These are phyloP conservation scores for Rafetus swinhoei DNA, from an alignment of 2,113 vertebrate species.

Conservation along the genomic window DNA sequence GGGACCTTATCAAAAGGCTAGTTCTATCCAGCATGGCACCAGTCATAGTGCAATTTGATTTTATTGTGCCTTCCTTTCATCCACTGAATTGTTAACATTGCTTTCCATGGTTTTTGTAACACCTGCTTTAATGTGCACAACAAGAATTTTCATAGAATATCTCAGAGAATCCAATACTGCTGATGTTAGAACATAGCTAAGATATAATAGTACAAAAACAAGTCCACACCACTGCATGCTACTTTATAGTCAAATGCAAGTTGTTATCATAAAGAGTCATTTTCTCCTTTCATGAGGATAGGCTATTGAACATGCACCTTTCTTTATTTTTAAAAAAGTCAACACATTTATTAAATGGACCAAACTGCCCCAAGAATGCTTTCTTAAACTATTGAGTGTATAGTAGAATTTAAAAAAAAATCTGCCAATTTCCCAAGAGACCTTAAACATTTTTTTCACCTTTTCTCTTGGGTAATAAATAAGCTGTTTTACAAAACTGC, in stretches of 20 bases:
- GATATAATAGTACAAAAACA: not conserved
- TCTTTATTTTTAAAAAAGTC: not conserved
- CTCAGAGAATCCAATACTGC: not conserved
- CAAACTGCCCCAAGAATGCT: not conserved
- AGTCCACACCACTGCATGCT: not conserved
- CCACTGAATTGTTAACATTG: not conserved
- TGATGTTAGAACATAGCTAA: not conserved
- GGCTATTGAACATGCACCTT: not conserved
- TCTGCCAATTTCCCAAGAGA: not conserved
- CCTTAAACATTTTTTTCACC: not conserved
- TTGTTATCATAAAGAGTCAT: not conserved
- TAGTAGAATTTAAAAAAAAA: not conserved
- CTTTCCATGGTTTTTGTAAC: not conserved
- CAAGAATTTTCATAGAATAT: not conserved
- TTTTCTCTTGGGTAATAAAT: conserved; percentile 42
- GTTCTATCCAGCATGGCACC: too few species aligned
- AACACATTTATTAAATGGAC: not conserved
- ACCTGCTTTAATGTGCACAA: not conserved
- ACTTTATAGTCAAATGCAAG: not conserved
- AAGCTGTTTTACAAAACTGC: not conserved
- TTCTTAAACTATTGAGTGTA: not conserved
- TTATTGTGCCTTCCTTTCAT: not conserved
- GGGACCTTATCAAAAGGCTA: not conserved
- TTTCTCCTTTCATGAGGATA: not conserved
- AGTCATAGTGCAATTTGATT: not conserved